Percentiles rank a stretch among this genome's conserved stretches.
Evolutionary conservation across 1,140 invertebrate species (phyloP).

Genomic region (Anastrepha ludens): DNA sequence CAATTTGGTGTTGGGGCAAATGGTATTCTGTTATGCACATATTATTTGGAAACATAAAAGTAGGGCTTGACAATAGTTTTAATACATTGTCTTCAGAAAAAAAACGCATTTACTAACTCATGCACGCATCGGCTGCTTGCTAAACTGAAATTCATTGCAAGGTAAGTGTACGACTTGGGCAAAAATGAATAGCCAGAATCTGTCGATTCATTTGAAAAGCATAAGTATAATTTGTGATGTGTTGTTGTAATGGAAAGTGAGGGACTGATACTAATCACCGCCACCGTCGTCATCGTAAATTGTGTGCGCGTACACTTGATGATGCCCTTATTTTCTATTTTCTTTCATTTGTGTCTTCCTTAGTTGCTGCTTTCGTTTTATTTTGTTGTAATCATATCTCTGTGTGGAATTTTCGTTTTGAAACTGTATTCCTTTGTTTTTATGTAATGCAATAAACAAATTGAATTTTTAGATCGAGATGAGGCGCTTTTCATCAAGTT

Average conservation of each 20-base stretch:
- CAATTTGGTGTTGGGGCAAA: neutral
- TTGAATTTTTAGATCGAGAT: no score
- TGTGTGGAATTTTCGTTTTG: neutral
- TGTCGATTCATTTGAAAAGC: neutral
- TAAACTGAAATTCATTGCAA: neutral
- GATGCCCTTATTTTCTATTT: no score
- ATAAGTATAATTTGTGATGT: neutral
- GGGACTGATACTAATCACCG: no score
- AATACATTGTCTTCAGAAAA: no score
- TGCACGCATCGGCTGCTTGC: neutral
- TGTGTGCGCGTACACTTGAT: no score
- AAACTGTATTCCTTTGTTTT: neutral
- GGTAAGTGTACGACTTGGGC: neutral
- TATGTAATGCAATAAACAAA: no score
- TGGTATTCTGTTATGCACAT: neutral
- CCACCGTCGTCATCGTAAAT: no score
- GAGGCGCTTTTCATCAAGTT: no score
- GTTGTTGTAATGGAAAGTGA: neutral
- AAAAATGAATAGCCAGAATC: neutral
- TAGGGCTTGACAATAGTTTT: neutral
- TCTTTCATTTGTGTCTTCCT: neutral
- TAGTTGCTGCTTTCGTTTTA: constrained; percentile 2
- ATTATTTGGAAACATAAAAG: neutral
- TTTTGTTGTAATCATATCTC: neutral
- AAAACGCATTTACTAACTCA: no score